Evolutionary conservation across 30 jellyfish, hydroid and myxozoan genomes (phyloP).

Genomic region (Cassiopea andromeda): DNA sequence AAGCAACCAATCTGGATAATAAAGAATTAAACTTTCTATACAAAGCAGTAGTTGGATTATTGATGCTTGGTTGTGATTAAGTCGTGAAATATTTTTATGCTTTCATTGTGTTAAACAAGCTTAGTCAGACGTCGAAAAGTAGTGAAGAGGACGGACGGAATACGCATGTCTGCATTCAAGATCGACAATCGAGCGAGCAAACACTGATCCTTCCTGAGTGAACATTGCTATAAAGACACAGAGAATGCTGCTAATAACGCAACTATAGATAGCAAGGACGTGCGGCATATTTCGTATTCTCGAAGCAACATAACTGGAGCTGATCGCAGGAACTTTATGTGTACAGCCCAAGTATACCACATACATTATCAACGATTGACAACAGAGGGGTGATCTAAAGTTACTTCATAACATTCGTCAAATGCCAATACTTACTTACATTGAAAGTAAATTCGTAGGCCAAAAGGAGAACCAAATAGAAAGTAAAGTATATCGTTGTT

Average conservation of each 20-base stretch:
- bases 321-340: not conserved
- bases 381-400: not conserved
- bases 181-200: not conserved
- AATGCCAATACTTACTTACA: not conserved
- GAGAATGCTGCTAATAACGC: not conserved
- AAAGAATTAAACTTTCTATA: conserved; percentile 45
- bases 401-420: not conserved
- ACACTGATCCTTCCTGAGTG: not conserved
- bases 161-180: not conserved
- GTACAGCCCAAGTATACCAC: not conserved
- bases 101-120: conserved; percentile 33
- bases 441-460: too few species aligned
- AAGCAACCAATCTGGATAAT: conserved; percentile 52
- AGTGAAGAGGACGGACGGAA: not conserved
- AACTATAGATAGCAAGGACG: not conserved
- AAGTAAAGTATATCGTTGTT: not conserved
- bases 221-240: not conserved
- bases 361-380: not conserved
- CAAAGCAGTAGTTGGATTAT: conserved; percentile 68
- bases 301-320: not conserved
- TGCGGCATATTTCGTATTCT: not conserved
- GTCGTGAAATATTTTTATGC: conserved; percentile 43
- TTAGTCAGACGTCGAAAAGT: conserved; percentile 32
- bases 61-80: conserved; percentile 54
- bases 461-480: not conserved